Evolutionary conservation across 1,140 invertebrate genomes (phyloP).

Genomic region (Subanguina moxae): DNA sequence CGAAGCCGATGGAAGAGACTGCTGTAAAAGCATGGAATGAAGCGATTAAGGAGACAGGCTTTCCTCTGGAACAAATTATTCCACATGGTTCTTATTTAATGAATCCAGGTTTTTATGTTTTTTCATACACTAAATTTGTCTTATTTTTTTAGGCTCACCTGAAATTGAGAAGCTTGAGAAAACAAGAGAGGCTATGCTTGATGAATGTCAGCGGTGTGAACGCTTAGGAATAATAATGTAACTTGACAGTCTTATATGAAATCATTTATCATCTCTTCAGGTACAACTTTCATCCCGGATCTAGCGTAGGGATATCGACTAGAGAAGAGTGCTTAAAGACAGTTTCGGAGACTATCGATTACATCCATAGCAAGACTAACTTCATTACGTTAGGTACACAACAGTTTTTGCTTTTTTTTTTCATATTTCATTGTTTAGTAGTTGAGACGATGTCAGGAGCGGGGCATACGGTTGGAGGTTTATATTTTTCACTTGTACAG

Average conservation of each 20-base stretch:
- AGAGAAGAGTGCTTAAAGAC: slow-evolving; percentile 60
- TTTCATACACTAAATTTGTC: too few species aligned
- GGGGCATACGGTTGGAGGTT: slow-evolving; percentile 62
- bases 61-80: slow-evolving; percentile 54
- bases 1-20: slow-evolving; percentile 61
- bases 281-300: slow-evolving; percentile 58
- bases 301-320: slow-evolving; percentile 61
- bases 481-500: too few species aligned
- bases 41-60: slow-evolving; percentile 46
- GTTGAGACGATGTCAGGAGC: slow-evolving; percentile 63
- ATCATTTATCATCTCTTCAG: neutral
- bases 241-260: neutral
- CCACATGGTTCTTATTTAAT: slow-evolving; percentile 65
- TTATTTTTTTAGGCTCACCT: slow-evolving; percentile 46
- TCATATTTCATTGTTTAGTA: too few species aligned
- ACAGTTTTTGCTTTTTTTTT: slow-evolving; percentile 26
- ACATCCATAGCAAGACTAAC: slow-evolving; percentile 60
- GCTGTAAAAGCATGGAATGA: slow-evolving; percentile 60
- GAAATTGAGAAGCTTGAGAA: slow-evolving; percentile 61
- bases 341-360: slow-evolving; percentile 63
- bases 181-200: slow-evolving; percentile 61
- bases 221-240: slow-evolving; percentile 60
- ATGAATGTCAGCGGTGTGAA: slow-evolving; percentile 64
- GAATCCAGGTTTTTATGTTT: slow-evolving; percentile 60
- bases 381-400: slow-evolving; percentile 58